Evolutionary conservation across 92 coral and sea anemone species (phyloP).

Genomic region (Siderastrea radians): DNA sequence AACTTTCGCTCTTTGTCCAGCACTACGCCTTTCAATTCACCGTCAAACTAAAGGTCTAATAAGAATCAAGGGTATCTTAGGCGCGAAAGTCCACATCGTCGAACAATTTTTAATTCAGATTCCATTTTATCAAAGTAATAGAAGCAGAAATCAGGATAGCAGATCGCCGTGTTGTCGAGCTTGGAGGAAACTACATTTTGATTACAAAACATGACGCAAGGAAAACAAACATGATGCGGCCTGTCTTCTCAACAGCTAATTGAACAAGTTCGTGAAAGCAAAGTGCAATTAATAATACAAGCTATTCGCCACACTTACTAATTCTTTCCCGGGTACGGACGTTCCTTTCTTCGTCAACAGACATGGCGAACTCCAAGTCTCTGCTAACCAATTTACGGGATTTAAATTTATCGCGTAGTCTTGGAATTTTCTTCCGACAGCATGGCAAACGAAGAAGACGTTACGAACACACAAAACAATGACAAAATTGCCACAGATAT

Average conservation of each 20-base stretch:
- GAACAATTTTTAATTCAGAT: slow-evolving; percentile 3
- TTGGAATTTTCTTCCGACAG: neutral
- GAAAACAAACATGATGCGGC: neutral
- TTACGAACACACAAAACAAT: slow-evolving; percentile 3
- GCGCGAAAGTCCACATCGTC: neutral
- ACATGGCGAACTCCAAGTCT: slow-evolving; percentile 10
- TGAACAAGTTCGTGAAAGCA: neutral
- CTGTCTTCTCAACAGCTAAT: neutral
- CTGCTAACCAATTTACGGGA: slow-evolving; percentile 1
- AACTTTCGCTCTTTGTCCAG: neutral
- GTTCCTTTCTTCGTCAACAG: slow-evolving; percentile 44
- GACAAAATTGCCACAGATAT: slow-evolving; percentile 6
- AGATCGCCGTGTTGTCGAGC: neutral
- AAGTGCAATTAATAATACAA: slow-evolving; percentile 1
- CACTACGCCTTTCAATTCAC: neutral
- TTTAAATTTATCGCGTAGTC: neutral
- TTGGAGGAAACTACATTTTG: neutral
- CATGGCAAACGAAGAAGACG: slow-evolving; percentile 2
- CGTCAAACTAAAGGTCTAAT: neutral
- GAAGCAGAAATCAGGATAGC: slow-evolving; percentile 2
- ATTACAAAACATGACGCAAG: neutral
- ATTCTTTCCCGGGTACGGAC: slow-evolving; percentile 36
- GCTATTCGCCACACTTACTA: neutral
- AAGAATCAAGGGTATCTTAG: neutral
- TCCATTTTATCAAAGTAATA: neutral